Conservation (phyloP, 2,888 invertebrate genomes). For the Thymelicus acteon region DNA sequence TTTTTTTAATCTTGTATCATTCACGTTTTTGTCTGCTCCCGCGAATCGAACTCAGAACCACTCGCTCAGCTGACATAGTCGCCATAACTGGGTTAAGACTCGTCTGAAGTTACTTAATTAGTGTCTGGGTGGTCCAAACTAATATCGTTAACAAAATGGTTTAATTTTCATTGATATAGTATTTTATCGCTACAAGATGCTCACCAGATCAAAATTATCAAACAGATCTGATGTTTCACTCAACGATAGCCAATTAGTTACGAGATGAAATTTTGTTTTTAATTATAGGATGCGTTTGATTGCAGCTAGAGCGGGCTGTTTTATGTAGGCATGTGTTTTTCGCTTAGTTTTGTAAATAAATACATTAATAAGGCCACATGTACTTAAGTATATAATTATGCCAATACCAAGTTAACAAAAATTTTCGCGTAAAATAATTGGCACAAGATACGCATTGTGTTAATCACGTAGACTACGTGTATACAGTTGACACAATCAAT, state of each 20-base stretch:
- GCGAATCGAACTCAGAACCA: too few relatives aligned
- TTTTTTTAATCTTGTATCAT: too few relatives aligned
- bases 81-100: too few relatives aligned
- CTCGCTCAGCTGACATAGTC: neutral
- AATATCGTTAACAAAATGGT: constrained; percentile 30
- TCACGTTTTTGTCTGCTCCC: too few relatives aligned
- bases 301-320: neutral
- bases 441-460: too few relatives aligned
- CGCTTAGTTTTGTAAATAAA: neutral
- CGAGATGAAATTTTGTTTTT: constrained; percentile 20
- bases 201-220: constrained; percentile 13
- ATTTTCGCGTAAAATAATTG: too few relatives aligned
- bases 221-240: constrained; percentile 19
- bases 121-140: constrained; percentile 39
- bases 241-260: constrained; percentile 16
- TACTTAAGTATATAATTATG: too few relatives aligned
- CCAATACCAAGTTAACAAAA: too few relatives aligned
- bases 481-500: too few relatives aligned
- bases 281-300: constrained; percentile 7
- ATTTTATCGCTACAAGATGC: constrained; percentile 42
- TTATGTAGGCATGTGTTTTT: neutral
- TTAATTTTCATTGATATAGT: constrained; percentile 40
- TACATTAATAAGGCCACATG: neutral
- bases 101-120: neutral
- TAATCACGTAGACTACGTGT: too few relatives aligned